Conservation (phyloP, 2,888 invertebrate species). For the Molorchus minor region DNA sequence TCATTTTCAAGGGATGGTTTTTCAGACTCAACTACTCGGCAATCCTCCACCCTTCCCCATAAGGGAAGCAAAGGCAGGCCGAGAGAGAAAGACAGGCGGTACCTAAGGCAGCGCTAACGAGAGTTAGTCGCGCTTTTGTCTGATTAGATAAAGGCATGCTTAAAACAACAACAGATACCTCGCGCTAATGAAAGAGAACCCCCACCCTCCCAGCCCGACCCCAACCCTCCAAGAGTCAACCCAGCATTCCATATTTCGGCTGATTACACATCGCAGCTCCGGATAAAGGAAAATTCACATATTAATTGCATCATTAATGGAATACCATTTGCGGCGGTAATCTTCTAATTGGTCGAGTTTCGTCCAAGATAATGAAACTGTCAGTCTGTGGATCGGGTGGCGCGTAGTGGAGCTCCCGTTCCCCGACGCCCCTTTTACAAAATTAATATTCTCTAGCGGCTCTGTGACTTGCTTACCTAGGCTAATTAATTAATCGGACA, state of each 20-base stretch:
- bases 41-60: not conserved
- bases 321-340: constrained; percentile 54
- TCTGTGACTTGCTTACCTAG: constrained; percentile 39
- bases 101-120: constrained; percentile 51
- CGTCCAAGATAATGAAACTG: constrained; percentile 50
- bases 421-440: constrained; percentile 23
- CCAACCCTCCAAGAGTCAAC: constrained; percentile 31
- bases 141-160: constrained; percentile 65
- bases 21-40: constrained; percentile 2
- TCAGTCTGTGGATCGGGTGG: constrained; percentile 35
- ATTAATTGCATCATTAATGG: constrained; percentile 58
- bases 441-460: constrained; percentile 38
- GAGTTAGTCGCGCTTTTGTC: constrained; percentile 60
- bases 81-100: constrained; percentile 13
- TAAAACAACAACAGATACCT: constrained; percentile 65
- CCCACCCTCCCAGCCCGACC: constrained; percentile 28
- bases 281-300: constrained; percentile 57
- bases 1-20: not conserved
- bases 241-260: constrained; percentile 54
- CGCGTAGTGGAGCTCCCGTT: constrained; percentile 5
- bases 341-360: constrained; percentile 54
- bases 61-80: too few relatives aligned
- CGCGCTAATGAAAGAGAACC: constrained; percentile 62
- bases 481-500: constrained; percentile 41
- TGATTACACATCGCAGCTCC: constrained; percentile 54